Conservation (phyloP, 2,888 invertebrate species). For the Cephus runcator region DNA sequence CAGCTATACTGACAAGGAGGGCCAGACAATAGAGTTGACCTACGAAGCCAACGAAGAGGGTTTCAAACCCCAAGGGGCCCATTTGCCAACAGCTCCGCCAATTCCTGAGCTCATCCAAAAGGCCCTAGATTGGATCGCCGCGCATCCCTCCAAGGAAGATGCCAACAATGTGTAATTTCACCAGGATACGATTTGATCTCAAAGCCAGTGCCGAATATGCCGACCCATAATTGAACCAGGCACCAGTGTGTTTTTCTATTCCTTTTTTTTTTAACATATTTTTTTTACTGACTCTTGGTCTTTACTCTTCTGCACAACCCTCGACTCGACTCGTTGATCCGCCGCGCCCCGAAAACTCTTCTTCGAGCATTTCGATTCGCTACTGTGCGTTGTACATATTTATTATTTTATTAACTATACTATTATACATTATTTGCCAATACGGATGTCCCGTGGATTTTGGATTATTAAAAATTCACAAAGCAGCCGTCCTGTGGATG, state of each 20-base stretch:
- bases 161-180: constrained; percentile 24
- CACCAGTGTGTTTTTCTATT: neutral
- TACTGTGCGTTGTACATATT: constrained; percentile 55
- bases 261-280: neutral
- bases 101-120: constrained; percentile 60
- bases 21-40: constrained; percentile 56
- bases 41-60: constrained; percentile 65
- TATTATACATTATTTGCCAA: constrained; percentile 13
- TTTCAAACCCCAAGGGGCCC: constrained; percentile 62
- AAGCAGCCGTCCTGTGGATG: neutral
- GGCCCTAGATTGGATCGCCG: constrained; percentile 55
- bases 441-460: neutral
- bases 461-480: neutral
- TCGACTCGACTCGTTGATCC: constrained; percentile 3
- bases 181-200: neutral
- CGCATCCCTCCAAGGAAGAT: constrained; percentile 45
- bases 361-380: constrained; percentile 25
- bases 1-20: constrained; percentile 62
- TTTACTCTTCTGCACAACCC: constrained; percentile 24
- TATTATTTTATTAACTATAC: constrained; percentile 39
- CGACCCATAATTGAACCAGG: neutral
- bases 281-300: neutral
- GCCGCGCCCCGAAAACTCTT: constrained; percentile 23
- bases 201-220: neutral
- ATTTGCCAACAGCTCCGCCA: constrained; percentile 62